phyloP scores from a whole-genome alignment of 2,888 invertebrate genomes.

The Aquatica leii region DNA sequence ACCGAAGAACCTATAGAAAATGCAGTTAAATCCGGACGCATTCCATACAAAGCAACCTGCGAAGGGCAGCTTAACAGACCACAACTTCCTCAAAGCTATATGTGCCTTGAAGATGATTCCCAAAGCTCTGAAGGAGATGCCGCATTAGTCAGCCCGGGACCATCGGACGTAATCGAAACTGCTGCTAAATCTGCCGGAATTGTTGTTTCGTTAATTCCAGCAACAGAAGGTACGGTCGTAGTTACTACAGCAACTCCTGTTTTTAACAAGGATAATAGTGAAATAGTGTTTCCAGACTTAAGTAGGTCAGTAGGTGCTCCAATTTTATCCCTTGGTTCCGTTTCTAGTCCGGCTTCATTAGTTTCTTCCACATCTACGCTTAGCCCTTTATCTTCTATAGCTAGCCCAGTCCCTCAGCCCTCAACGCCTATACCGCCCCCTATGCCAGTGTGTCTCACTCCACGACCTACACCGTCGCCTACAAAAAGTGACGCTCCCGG shows the following conservation, averaged over 20 bases:
- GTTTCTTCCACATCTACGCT: constrained; percentile 73
- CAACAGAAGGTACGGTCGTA: constrained; percentile 61
- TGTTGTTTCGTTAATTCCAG: constrained; percentile 72
- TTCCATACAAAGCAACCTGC: constrained; percentile 89
- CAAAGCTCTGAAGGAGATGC: constrained; percentile 79
- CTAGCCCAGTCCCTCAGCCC: constrained; percentile 66
- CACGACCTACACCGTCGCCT: constrained; percentile 60
- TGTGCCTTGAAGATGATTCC: constrained; percentile 89
- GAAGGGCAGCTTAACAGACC: constrained; percentile 88
- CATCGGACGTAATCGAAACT: constrained; percentile 68
- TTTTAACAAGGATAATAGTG: constrained; percentile 54
- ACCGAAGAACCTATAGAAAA: constrained; percentile 94
- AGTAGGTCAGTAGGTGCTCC: constrained; percentile 66
- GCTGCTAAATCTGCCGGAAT: constrained; percentile 74
- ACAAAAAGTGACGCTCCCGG: constrained; percentile 67
- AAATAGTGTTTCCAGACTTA: constrained; percentile 66
- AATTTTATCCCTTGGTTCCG: constrained; percentile 63
- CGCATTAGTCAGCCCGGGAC: constrained; percentile 58
- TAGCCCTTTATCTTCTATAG: constrained; percentile 72
- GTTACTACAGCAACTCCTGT: constrained; percentile 52
- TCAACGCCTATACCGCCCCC: constrained; percentile 66
- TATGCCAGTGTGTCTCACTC: constrained; percentile 63
- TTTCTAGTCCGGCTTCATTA: constrained; percentile 61
- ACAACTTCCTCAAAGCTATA: constrained; percentile 85
- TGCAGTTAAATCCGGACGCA: constrained; percentile 92